Percentiles rank a stretch among this genome's conserved stretches.
Evolutionary conservation across 1,140 invertebrate species (phyloP).

Genomic region (Calliphora vicina): DNA sequence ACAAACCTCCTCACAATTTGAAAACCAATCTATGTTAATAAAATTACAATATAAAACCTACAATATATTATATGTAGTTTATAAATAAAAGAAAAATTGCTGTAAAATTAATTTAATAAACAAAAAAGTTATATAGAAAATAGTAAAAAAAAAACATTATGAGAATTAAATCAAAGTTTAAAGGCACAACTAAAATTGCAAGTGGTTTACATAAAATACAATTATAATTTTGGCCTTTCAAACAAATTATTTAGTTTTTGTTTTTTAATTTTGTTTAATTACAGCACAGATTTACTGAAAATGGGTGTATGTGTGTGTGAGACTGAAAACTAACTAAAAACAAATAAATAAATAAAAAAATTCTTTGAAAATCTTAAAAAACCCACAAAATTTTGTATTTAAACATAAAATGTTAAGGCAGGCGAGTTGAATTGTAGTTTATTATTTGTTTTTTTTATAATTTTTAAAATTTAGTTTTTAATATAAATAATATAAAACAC

Average conservation of each 20-base stretch:
- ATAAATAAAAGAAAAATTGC: too few species aligned
- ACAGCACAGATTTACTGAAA: too few species aligned
- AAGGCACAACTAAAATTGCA: too few species aligned
- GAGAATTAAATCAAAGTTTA: too few species aligned
- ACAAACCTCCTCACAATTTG: background rate
- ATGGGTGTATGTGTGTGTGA: background rate
- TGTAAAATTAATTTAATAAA: too few species aligned
- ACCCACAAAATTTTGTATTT: background rate
- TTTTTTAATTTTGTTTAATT: too few species aligned
- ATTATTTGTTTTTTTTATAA: background rate
- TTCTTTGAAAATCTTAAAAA: background rate
- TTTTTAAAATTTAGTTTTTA: background rate
- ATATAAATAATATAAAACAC: background rate
- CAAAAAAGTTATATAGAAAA: too few species aligned
- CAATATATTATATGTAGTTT: too few species aligned
- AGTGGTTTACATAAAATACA: too few species aligned
- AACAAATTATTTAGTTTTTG: too few species aligned
- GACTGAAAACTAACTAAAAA: background rate
- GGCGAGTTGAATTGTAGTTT: background rate
- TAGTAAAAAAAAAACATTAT: too few species aligned
- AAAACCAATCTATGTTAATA: background rate
- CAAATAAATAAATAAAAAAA: background rate
- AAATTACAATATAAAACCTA: background rate
- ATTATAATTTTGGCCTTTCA: too few species aligned
- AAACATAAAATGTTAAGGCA: background rate